Percentiles rank a stretch among this genome's conserved stretches.
These are phyloP conservation scores for Danio aesculapii DNA, from an alignment of 2,797 vertebrate genomes.

Conservation along the genomic window DNA sequence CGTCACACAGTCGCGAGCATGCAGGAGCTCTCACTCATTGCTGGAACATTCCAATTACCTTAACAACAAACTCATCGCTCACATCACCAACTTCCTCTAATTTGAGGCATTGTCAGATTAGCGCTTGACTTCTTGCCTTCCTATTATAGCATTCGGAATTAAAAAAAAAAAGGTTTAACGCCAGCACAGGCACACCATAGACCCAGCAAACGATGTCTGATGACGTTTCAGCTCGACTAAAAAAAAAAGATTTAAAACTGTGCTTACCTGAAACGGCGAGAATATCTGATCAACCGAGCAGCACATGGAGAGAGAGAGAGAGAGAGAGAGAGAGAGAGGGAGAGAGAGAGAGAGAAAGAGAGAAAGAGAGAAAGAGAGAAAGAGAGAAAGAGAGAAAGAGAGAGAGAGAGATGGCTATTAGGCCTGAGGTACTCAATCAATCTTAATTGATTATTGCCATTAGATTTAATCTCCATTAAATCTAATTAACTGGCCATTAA, in stretches of 20 bases:
- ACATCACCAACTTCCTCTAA: slow-evolving; percentile 10
- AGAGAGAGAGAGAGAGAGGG: too few species aligned
- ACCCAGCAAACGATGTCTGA: slow-evolving; percentile 1
- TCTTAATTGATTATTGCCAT: slow-evolving; percentile 27
- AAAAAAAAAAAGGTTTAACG: background rate
- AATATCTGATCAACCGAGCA: slow-evolving; percentile 7
- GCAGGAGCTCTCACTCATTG: background rate
- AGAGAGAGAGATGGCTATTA: slow-evolving; percentile 31
- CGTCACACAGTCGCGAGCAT: slow-evolving; percentile 24
- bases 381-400: background rate
- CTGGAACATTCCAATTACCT: slow-evolving; percentile 30
- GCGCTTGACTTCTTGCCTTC: slow-evolving; percentile 10
- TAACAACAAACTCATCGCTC: slow-evolving; percentile 34
- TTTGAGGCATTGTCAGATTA: slow-evolving; percentile 45
- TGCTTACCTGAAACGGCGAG: slow-evolving; percentile 56
- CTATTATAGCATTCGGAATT: background rate
- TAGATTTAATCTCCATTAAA: slow-evolving; percentile 32
- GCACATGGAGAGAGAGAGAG: slow-evolving; percentile 10
- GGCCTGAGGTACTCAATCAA: slow-evolving; percentile 18
- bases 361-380: slow-evolving; percentile 1
- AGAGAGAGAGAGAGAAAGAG: too few species aligned
- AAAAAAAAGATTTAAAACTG: slow-evolving; percentile 8
- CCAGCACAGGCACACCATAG: background rate
- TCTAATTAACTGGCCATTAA: slow-evolving; percentile 36
- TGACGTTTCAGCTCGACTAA: slow-evolving; percentile 8